Evolutionary conservation across 2,888 invertebrate genomes (phyloP).

Genomic region (Pogonocherus hispidulus): DNA sequence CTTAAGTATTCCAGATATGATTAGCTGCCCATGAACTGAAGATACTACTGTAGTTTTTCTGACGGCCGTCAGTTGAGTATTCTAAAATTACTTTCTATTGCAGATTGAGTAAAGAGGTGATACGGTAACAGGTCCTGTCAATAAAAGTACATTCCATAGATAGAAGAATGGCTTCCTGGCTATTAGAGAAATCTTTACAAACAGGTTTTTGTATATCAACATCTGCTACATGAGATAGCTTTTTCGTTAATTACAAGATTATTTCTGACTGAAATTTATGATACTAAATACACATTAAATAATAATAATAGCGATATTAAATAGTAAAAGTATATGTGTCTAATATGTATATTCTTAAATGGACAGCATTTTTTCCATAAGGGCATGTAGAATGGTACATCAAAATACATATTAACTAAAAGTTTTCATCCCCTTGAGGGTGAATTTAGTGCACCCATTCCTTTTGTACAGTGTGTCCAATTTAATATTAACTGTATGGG

Average conservation of each 20-base stretch:
- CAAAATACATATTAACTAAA: too few species aligned
- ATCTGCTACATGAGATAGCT: conserved; percentile 15
- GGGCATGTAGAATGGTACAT: too few species aligned
- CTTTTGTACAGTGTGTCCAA: too few species aligned
- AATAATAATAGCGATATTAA: too few species aligned
- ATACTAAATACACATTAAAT: conserved; percentile 5
- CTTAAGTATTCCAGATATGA: too few species aligned
- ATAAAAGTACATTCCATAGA: conserved; percentile 46
- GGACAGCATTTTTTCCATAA: too few species aligned
- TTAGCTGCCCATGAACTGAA: not conserved
- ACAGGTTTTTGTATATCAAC: conserved; percentile 44
- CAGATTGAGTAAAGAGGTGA: conserved; percentile 26
- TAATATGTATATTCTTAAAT: too few species aligned
- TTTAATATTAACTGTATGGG: too few species aligned
- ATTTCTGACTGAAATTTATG: conserved; percentile 11
- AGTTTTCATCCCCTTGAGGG: too few species aligned
- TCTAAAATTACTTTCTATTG: conserved; percentile 28
- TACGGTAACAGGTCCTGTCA: conserved; percentile 42
- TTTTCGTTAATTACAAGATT: conserved; percentile 17
- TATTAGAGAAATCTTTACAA: conserved; percentile 46
- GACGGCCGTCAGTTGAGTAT: not conserved
- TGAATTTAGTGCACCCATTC: too few species aligned
- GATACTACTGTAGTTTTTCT: not conserved
- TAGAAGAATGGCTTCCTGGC: conserved; percentile 45
- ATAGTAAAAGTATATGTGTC: too few species aligned